Base-by-base conservation (phyloP, 2,113 vertebrate species). In the Tichodroma muraria region DNA sequence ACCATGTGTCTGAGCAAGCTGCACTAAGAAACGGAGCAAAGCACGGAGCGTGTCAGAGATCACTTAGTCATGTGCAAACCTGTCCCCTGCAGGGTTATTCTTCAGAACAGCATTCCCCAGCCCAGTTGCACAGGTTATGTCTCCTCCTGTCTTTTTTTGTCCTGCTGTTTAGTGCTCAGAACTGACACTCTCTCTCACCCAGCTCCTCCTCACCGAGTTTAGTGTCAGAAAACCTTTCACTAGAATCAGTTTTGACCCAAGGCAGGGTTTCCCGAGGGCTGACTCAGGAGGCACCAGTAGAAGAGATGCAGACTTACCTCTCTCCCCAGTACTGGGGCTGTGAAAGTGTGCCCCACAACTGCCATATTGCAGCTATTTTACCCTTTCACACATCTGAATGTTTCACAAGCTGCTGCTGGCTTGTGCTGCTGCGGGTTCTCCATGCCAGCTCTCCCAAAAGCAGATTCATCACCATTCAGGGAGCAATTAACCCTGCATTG, bases 1-100 rank as follows among this genome's bases (percentile, higher is more conserved):
- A 87, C 91, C 89, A 87, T 73, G 87, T 91, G 89, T 91, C 78
- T 85, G 61, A 88, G 82, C 69, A 94, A 73, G 89, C 95, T 72
- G 73, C 79, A 93, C 2, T 56, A 80, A 89, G 64, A 94, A 92
- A 76, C 11, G 75, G 80, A 79, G 82, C 84, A 92, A 85, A 91
- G 93, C 19, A 4, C 24, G 1, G 40, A 16, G 47, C 2, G 13
- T 91, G 95, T 90, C 94, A 94, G 77, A 73, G 94, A 94, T 91
- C 93, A 85, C 50, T 50, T 4, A 68, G 84, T 45, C 15, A 2
- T 33, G 63, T 52, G 63, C 83, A 66, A 70, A 42, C 65, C 83
- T 49, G 60, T 75, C 65, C 61, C 72, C 70, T 25, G 52, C 56
- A 69, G 89, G 79, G 44, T 22, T 57, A 50, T 8, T 75, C 52